phyloP scores from a whole-genome alignment of 2,888 invertebrate species.

The Melipona beecheii region DNA sequence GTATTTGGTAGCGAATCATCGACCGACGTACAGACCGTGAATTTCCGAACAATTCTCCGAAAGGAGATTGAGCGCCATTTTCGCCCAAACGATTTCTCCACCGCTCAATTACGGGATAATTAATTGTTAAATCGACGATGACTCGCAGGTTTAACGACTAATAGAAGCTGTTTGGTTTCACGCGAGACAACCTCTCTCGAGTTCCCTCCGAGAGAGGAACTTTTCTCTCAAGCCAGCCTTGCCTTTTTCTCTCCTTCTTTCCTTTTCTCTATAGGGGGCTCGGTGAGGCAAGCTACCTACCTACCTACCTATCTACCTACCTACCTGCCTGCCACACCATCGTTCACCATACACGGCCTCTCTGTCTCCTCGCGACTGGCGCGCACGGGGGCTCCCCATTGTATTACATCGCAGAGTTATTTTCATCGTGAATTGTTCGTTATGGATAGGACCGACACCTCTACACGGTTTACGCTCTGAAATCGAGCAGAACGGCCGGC shows the following conservation, averaged over 20 bases:
- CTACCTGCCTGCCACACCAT: slow-evolving; percentile 66
- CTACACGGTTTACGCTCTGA: slow-evolving; percentile 40
- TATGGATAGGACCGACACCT: slow-evolving; percentile 64
- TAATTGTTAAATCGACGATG: slow-evolving; percentile 74
- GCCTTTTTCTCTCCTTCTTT: slow-evolving; percentile 13
- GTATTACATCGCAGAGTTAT: slow-evolving; percentile 66
- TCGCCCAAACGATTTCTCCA: background rate
- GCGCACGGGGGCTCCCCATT: slow-evolving; percentile 65
- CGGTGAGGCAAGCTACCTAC: slow-evolving; percentile 58
- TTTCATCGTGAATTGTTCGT: slow-evolving; percentile 69
- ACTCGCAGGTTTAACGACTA: slow-evolving; percentile 62
- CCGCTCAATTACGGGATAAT: slow-evolving; percentile 76
- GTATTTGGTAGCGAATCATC: background rate
- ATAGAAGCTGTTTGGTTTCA: slow-evolving; percentile 52
- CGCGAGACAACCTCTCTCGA: background rate
- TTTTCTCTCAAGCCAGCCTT: slow-evolving; percentile 18
- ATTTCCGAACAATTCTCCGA: background rate
- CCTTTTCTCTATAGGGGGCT: slow-evolving; percentile 62
- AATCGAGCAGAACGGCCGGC: slow-evolving; percentile 43
- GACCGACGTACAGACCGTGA: background rate
- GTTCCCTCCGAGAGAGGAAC: background rate
- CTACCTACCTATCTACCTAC: slow-evolving; percentile 60
- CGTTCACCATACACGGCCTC: slow-evolving; percentile 70
- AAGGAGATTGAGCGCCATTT: slow-evolving; percentile 35
- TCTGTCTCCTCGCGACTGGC: slow-evolving; percentile 60